Base-by-base conservation (phyloP, 2,113 vertebrate species). In the Rafetus swinhoei region DNA sequence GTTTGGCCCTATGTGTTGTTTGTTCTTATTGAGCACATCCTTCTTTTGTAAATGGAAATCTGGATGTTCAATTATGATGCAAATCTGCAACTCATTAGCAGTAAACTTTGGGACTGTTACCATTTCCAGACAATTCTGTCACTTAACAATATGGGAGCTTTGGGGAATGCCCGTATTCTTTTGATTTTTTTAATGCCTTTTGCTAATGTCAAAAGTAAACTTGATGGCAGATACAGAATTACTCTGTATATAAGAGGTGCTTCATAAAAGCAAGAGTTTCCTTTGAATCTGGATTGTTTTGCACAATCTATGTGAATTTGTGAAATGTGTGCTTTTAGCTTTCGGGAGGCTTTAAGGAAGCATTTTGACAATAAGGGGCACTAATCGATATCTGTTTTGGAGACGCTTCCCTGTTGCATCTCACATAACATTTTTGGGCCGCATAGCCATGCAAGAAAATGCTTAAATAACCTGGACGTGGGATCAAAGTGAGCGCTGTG, bases 31-130 rank as follows among this genome's bases (percentile, higher is more conserved):
- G 91, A 88, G 96, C 96, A 92, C 95, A 95, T 97, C 97, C 97
- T 97, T 89, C 96, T 97, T 96, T 96, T 97, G 97, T 97, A 93
- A 95, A 53, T 89, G 96, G 87, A 85, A 95, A 97, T 96, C 96
- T 96, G 95, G 95, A 86, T 90, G 95, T 90, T 97, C 95, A 93
- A 93, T 98, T 98, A 95, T 89, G 94, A 97, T 97, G 98, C 93
- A 96, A 96, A 97, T 97, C 96, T 95, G 93, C 93, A 93, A 88
- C 92, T 96, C 94, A 85, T 97, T 97, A 97, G 62, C 93, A 94
- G 90, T 2, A 11, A 89, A 91, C 74, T 82, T 82, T 89, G 90
- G 91, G 90, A 82, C 90, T 54, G 74, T 86, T 92, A 91, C 93
- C 92, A 79, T 97, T 85, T 72, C 94, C 90, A 97, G 96, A 91